phyloP scores from a whole-genome alignment of 1,140 invertebrate genomes.

The Elysia chlorotica region DNA sequence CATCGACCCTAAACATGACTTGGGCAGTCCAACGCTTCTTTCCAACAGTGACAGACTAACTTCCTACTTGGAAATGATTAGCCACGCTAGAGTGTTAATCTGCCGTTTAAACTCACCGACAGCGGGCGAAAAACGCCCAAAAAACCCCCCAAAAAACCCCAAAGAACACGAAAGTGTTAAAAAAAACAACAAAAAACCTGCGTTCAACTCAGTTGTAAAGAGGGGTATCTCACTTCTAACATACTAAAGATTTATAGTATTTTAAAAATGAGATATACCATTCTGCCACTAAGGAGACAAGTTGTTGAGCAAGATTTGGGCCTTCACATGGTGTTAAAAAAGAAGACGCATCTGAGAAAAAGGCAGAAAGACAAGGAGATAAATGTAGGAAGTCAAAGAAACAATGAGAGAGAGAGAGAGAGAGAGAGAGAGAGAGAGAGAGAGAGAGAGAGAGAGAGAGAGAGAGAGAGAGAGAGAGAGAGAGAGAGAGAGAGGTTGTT shows the following conservation, averaged over 20 bases:
- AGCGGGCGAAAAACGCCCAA: too few relatives aligned
- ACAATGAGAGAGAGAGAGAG: neutral
- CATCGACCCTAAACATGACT: too few relatives aligned
- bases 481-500: neutral
- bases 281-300: too few relatives aligned
- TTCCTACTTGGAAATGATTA: too few relatives aligned
- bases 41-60: too few relatives aligned
- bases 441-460: neutral
- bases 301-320: neutral
- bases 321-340: neutral
- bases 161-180: too few relatives aligned
- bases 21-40: too few relatives aligned
- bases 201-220: neutral
- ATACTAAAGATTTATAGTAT: too few relatives aligned
- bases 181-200: too few relatives aligned
- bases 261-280: neutral
- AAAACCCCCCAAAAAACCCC: too few relatives aligned
- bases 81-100: too few relatives aligned
- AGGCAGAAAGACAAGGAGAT: neutral
- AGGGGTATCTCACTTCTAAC: neutral
- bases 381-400: neutral
- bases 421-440: neutral
- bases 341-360: neutral
- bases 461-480: neutral
- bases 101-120: too few relatives aligned